These are phyloP conservation scores for Drosophila lacteicornis DNA, from an alignment of 1,140 invertebrate species.

Conservation along the genomic window DNA sequence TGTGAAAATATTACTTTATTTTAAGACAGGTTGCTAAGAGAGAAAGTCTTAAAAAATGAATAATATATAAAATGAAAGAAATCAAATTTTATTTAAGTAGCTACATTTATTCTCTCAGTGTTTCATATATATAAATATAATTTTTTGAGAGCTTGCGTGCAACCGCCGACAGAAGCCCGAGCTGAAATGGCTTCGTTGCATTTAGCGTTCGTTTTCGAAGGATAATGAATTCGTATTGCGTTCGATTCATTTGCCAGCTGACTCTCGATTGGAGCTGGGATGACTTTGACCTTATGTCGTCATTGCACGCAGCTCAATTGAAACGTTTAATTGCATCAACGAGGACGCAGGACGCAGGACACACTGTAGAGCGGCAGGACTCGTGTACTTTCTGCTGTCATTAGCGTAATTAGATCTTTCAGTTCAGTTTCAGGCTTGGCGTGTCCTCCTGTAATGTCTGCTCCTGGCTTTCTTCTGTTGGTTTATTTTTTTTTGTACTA, in stretches of 20 bases:
- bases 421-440: slow-evolving; percentile 46
- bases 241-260: slow-evolving; percentile 83
- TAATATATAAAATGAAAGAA: too few relatives aligned
- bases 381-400: slow-evolving; percentile 44
- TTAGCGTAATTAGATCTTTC: slow-evolving; percentile 84
- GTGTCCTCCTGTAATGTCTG: slow-evolving; percentile 61
- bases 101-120: not conserved
- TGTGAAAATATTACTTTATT: slow-evolving; percentile 14
- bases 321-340: slow-evolving; percentile 80
- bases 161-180: slow-evolving; percentile 52
- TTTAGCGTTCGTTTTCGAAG: slow-evolving; percentile 54
- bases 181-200: slow-evolving; percentile 64
- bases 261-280: slow-evolving; percentile 33
- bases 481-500: slow-evolving; percentile 49
- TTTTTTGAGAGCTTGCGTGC: slow-evolving; percentile 38
- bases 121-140: not conserved
- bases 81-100: too few relatives aligned
- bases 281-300: slow-evolving; percentile 81
- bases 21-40: not conserved
- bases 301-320: slow-evolving; percentile 79
- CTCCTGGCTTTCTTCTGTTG: slow-evolving; percentile 49
- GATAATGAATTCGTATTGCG: slow-evolving; percentile 67
- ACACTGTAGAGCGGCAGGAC: not conserved
- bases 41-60: not conserved
- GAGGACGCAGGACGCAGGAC: slow-evolving; percentile 17